Evolutionary conservation across 1,140 invertebrate species (phyloP), one percentile per base, ranked within the genome.

Genomic region (Apocrypta bakeri): DNA sequence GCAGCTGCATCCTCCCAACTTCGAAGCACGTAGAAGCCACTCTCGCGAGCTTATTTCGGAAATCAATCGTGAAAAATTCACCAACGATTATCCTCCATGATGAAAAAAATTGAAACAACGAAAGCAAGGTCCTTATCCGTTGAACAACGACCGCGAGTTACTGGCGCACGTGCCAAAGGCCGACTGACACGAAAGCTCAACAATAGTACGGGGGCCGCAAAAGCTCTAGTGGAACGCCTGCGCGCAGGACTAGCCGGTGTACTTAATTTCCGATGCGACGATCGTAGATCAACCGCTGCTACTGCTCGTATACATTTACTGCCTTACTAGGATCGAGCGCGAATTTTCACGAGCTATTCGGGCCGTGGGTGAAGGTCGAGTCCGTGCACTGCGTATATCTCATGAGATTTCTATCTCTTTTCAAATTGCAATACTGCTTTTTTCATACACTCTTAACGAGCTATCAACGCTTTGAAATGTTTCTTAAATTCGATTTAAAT

Each of bases 1-100:
- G 81, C 64, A 90, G 84, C 85, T 90, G 89, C 89, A 90, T 89
- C 71, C 74, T 89, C 56, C 42, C 37, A 27, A 29, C 24, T 29
- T 66, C 24, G 25, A 29, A 27, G 24, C 63, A 66, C 63, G 63
- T 9, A 27, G 1, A 24, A 25, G 24, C 63, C 63, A 66, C 63
- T 17, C 14, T 79, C n/a, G 29, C 31, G 33, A n/a, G 21, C 17
- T n/a, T 7, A 1, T 56, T 56, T 21, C 17, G n/a, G n/a, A 56
- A 56, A 37, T 37, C 17, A 56, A 56, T 17, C 48, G 0, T 21
- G 14, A 56, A 56, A 17, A 48, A 14, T 21, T 7, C 33, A 2
- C 9, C 33, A n/a, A 12, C 14, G 42, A 56, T 56, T 56, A n/a
- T 56, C 3, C 14, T 6, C 33, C 2, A 37, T 4, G 33, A 37